A percentile compares a stretch with the other conserved stretches of the same genome.
Conservation (phyloP, 2,113 vertebrate genomes). For the Apaloderma vittatum region DNA sequence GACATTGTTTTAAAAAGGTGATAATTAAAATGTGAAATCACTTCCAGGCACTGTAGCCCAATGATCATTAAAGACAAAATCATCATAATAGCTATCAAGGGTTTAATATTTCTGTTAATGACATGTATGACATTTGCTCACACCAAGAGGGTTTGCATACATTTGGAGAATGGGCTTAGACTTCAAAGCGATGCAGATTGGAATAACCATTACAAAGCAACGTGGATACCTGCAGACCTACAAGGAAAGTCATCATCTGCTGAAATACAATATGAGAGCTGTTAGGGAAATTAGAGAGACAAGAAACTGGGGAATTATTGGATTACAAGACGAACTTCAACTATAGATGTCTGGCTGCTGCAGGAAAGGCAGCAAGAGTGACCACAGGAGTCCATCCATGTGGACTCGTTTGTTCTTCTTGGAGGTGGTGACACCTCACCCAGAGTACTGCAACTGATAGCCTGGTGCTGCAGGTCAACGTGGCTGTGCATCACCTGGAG, state of each 20-base stretch:
- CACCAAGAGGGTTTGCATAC: not conserved
- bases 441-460: not conserved
- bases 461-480: not conserved
- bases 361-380: not conserved
- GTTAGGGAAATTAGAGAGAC: not conserved
- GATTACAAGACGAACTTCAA: not conserved
- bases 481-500: not conserved
- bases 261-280: not conserved
- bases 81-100: not conserved
- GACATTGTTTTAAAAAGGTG: not conserved
- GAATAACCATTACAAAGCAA: not conserved
- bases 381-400: fast-evolving
- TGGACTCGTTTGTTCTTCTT: not conserved
- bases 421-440: not conserved
- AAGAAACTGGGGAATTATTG: not conserved
- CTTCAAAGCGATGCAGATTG: not conserved
- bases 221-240: no score
- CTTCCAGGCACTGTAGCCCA: not conserved
- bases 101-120: not conserved
- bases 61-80: not conserved
- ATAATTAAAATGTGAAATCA: not conserved
- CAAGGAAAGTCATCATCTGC: not conserved
- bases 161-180: not conserved
- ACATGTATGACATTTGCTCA: not conserved
- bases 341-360: not conserved